phyloP scores from a whole-genome alignment of 2,888 invertebrate species.

The Drepanosiphum platanoidis region DNA sequence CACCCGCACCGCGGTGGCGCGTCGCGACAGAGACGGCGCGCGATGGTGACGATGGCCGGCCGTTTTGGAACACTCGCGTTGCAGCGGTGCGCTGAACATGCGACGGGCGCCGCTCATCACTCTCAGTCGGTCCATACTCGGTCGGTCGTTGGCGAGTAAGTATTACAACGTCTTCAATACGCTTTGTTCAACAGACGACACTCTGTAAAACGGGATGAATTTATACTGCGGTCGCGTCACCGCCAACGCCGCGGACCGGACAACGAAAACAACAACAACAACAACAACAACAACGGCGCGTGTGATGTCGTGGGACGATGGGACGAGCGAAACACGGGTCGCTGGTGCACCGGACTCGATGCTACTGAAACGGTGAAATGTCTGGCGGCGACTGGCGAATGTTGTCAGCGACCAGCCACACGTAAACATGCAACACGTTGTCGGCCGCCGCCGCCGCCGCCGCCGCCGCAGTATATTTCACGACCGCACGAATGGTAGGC shows the following conservation, averaged over 20 bases:
- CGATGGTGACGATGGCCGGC: not conserved
- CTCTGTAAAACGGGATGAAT: too few relatives aligned
- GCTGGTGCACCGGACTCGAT: not conserved
- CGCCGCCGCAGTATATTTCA: constrained; percentile 14
- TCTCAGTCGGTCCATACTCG: constrained; percentile 52
- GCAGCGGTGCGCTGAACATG: constrained; percentile 26
- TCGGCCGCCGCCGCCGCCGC: constrained; percentile 14
- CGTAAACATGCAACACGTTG: constrained; percentile 61
- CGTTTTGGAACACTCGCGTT: constrained; percentile 34
- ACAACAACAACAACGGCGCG: not conserved
- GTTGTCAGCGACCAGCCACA: not conserved
- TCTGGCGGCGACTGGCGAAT: constrained; percentile 15
- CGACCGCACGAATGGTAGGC: not conserved
- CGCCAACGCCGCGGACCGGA: too few relatives aligned
- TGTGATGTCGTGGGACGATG: not conserved
- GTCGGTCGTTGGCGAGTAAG: not conserved
- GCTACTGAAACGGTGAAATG: constrained; percentile 9
- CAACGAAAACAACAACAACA: too few relatives aligned
- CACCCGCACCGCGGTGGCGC: constrained; percentile 12
- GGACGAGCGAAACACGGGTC: not conserved
- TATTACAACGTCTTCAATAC: too few relatives aligned
- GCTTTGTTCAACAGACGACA: too few relatives aligned
- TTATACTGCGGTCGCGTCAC: too few relatives aligned
- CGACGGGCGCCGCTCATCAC: constrained; percentile 45
- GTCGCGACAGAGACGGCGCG: not conserved